A percentile compares a stretch with the other conserved stretches of the same genome.
Conservation (phyloP, 1,140 invertebrate genomes). For the Octopus sinensis region DNA sequence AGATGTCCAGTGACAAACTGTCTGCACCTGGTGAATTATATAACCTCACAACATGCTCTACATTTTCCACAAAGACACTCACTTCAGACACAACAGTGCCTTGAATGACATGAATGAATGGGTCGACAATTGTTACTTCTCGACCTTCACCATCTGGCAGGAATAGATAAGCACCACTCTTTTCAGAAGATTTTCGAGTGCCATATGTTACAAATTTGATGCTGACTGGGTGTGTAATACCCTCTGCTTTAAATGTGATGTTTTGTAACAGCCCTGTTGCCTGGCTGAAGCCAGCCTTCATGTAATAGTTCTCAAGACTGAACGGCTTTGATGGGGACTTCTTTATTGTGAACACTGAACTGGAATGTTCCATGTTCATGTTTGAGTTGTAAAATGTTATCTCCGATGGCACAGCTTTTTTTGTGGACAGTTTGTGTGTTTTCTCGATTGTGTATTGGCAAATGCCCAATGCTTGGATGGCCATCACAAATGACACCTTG, state of each 20-base stretch:
- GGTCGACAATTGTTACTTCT: conserved; percentile 26
- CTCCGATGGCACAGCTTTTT: conserved; percentile 12
- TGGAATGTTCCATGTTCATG: conserved; percentile 9
- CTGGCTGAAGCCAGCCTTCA: conserved; percentile 68
- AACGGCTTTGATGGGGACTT: conserved; percentile 59
- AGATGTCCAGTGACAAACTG: conserved; percentile 68
- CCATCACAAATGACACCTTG: no score
- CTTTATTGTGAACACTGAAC: conserved; percentile 59
- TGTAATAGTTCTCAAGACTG: conserved; percentile 62
- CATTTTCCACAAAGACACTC: conserved; percentile 67
- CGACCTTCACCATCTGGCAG: conserved; percentile 74
- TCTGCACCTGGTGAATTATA: conserved; percentile 65
- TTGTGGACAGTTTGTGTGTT: conserved; percentile 19
- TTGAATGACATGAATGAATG: conserved; percentile 65
- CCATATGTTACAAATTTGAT: conserved; percentile 67
- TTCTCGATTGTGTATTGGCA: conserved; percentile 61
- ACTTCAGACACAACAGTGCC: conserved; percentile 73
- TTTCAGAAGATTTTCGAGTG: conserved; percentile 62
- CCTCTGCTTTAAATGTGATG: conserved; percentile 32
- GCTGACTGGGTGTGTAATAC: conserved; percentile 57
- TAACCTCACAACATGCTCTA: conserved; percentile 72
- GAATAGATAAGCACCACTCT: conserved; percentile 93
- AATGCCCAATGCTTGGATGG: no score
- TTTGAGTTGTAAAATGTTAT: conserved; percentile 16
- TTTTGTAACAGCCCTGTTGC: conserved; percentile 54